Percentiles rank a stretch among this genome's conserved stretches.
phyloP scores from a whole-genome alignment of 2,113 vertebrate species.

The Indicator maculatus region DNA sequence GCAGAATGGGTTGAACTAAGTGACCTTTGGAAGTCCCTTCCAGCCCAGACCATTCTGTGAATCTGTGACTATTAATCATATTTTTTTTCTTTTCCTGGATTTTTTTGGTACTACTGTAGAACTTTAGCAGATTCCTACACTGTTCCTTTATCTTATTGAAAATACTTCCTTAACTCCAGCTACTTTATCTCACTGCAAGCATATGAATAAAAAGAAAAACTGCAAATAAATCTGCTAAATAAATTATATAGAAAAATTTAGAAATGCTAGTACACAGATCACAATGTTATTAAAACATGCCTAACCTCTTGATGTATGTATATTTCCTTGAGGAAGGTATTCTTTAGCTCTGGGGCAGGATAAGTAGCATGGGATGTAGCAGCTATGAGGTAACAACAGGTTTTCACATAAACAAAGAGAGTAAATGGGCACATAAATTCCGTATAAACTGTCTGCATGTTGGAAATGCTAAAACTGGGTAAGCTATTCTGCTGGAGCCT shows the following conservation, averaged over 20 bases:
- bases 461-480: conserved; percentile 80
- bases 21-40: no score
- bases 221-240: conserved; percentile 72
- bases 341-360: conserved; percentile 77
- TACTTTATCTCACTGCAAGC: not conserved
- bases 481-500: conserved; percentile 73
- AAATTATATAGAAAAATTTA: conserved; percentile 75
- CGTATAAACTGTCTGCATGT: conserved; percentile 80
- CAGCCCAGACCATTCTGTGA: no score
- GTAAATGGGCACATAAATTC: conserved; percentile 84
- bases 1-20: no score
- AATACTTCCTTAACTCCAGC: not conserved
- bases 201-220: conserved; percentile 23
- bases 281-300: conserved; percentile 79
- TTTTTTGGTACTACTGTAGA: not conserved
- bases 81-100: not conserved
- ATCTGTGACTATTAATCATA: not conserved
- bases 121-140: not conserved
- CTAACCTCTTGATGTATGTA: conserved; percentile 79
- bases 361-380: conserved; percentile 76
- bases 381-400: conserved; percentile 83
- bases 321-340: conserved; percentile 79
- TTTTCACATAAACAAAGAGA: conserved; percentile 82
- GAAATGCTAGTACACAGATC: conserved; percentile 52
- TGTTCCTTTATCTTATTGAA: not conserved